Evolutionary conservation across 2,888 invertebrate genomes (phyloP), one percentile per base, ranked within the genome.

Genomic region (Epinotia ramella): DNA sequence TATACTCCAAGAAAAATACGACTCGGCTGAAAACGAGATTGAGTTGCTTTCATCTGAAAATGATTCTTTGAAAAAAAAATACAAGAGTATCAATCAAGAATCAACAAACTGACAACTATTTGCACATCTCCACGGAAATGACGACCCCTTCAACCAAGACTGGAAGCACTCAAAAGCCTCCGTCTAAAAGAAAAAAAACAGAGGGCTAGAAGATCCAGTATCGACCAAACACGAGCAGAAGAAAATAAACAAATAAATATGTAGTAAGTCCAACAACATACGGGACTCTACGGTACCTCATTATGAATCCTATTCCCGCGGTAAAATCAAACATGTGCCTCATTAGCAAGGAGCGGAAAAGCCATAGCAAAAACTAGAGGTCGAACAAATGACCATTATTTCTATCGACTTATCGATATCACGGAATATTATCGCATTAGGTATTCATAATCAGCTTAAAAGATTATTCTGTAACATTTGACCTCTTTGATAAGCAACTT

Each of bases 21-120:
- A 63, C 44, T 63, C 44, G 1, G 63, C 63, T 63, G 63, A 63
- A 18, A 63, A 44, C 16, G 44, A 44, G n/a, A 63, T 63, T 13
- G 63, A 63, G 40, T 6, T 11, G 7, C n/a, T 44, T n/a, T 28
- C 33, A 18, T 63, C 63, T 2, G 63, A 63, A n/a, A 63, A 63
- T 12, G n/a, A n/a, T 7, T 44, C 18, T 63, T n/a, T n/a, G n/a
- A n/a, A n/a, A n/a, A n/a, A n/a, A n/a, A n/a, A n/a, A n/a, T n/a
- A 44, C n/a, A 44, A 16, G 63, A 63, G 12, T 63, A 63, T 20
- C 44, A 63, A 18, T 44, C n/a, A 44, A 63, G 44, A 63, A 63
- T 44, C 4, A 63, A 63, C 18, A 40, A 63, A 18, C 44, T 44
- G 13, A n/a, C 63, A 9, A 44, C n/a, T 18, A 20, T 44, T 13